Base-by-base conservation (phyloP, 1,140 invertebrate genomes). In the Ruditapes philippinarum region DNA sequence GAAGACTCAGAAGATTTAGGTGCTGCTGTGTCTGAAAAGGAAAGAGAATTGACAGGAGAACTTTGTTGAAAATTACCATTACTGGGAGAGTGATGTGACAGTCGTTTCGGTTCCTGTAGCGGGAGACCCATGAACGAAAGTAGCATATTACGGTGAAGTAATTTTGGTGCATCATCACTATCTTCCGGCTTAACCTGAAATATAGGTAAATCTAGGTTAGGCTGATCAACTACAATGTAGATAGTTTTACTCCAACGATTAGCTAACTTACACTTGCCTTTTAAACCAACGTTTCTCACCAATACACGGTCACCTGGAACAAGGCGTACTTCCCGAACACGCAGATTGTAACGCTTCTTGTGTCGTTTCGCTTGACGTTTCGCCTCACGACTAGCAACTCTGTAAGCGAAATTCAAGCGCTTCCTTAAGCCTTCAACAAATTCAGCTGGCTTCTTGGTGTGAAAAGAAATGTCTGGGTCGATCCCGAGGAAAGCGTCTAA, bases 251-350 rank as follows among this genome's bases (percentile, higher is more conserved):
- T 49, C 78, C 78, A 80, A 2, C 54, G 9, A 28, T 80, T 49
- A 19, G 78, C 74, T 28, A 73, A n/a, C 38, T 73, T 73, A 65
- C 31, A n/a, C 49, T 81, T 88, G 28, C 57, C 85, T 22, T 65
- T 54, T 1, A 57, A n/a, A 5, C 36, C 62, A n/a, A 90, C 83
- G 62, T 88, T 76, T 11, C 54, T 70, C 7, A 90, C 78, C n/a
- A 91, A 62, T 5, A 91, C 84, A 45, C 78, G 36, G 40, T 91
- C 79, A 28, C 86, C 90, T 60, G 45, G 14, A 25, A 54, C 33
- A 22, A 85, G 28, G 4, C 19, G 28, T 14, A 45, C 38, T 31
- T 81, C 74, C 73, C 80, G 33, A 36, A 80, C 85, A 54, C 65
- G 45, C 9, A 33, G 51, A 42, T 88, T 68, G 45, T 88, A 90